These are phyloP conservation scores for Geotrypetes seraphini DNA, from an alignment of 2,797 vertebrate species.

Conservation along the genomic window DNA sequence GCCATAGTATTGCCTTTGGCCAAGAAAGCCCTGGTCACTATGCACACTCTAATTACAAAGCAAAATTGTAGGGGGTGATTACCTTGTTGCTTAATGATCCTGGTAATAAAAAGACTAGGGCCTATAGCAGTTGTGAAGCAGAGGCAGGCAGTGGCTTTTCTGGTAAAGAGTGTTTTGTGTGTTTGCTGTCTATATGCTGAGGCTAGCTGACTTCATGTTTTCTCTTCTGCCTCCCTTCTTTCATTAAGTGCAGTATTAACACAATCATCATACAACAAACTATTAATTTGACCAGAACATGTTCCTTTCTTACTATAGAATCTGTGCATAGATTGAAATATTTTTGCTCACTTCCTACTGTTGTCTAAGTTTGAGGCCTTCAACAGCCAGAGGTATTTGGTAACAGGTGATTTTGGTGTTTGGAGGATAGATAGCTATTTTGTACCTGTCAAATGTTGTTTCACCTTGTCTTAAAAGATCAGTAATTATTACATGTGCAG, in stretches of 20 bases:
- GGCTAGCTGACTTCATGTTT: neutral
- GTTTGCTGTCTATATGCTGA: accelerated
- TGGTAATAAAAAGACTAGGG: neutral
- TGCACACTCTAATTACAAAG: neutral
- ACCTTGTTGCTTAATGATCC: neutral
- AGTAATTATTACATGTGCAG: no score
- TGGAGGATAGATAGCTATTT: neutral
- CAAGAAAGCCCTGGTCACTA: neutral
- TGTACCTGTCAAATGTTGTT: neutral
- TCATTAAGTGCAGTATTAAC: accelerated
- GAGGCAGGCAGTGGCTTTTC: no score
- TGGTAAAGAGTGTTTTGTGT: no score
- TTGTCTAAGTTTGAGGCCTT: neutral
- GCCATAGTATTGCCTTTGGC: neutral
- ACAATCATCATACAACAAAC: neutral
- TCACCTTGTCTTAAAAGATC: no score
- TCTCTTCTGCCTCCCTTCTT: neutral
- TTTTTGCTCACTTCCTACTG: neutral
- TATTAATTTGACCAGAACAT: neutral
- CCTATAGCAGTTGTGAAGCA: accelerated
- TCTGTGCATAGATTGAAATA: neutral
- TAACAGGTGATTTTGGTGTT: neutral
- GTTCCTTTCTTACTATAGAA: neutral
- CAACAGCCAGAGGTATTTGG: neutral
- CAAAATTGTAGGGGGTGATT: neutral